These are phyloP conservation scores for Bellardia pandia DNA, from an alignment of 2,888 invertebrate species.

Conservation along the genomic window DNA sequence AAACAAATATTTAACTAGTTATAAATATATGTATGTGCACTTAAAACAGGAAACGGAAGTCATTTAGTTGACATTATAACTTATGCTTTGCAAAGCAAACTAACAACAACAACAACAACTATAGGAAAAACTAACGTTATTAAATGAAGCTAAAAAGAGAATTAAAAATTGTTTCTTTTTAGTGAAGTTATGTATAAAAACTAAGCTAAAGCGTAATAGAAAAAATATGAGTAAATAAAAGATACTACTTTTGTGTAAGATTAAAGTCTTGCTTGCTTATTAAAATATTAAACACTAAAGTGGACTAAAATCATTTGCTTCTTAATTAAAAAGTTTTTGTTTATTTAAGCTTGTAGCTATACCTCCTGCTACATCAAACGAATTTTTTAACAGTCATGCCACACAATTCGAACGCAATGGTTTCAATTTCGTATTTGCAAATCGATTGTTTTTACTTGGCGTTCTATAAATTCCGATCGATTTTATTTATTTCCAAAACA, in stretches of 20 bases:
- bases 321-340: conserved; percentile 9
- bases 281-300: no score
- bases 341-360: no score
- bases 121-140: neutral
- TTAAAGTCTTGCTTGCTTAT: no score
- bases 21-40: conserved; percentile 15
- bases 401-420: no score
- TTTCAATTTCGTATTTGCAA: no score
- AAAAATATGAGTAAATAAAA: conserved; percentile 45
- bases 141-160: conserved; percentile 8
- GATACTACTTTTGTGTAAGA: neutral
- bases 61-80: conserved; percentile 62
- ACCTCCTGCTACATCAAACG: no score
- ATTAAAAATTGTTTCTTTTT: conserved; percentile 33
- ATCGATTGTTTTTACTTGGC: no score
- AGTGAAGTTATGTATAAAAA: neutral
- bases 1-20: neutral
- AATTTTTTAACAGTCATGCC: no score
- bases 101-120: neutral
- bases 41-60: conserved; percentile 66
- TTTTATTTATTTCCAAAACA: no score
- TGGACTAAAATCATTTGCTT: neutral
- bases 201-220: neutral
- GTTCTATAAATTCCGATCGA: no score
- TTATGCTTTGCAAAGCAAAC: conserved; percentile 54